Evolutionary conservation across 1,140 invertebrate species (phyloP).

Genomic region (Phymorhynchus buccinoides): DNA sequence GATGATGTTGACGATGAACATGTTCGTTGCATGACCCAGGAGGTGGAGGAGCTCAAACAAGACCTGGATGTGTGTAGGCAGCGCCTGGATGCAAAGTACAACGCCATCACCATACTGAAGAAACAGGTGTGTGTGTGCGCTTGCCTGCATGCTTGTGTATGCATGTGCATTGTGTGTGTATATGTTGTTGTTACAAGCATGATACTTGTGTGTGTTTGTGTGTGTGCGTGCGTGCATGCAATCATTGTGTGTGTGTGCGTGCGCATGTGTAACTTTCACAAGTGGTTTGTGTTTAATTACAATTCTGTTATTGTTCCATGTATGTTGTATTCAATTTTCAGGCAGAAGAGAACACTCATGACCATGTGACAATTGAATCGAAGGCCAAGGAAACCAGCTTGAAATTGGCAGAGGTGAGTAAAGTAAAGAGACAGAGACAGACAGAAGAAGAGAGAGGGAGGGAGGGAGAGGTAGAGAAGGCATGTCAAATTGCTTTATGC

Average conservation of each 20-base stretch:
- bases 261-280: not conserved
- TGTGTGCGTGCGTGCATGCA: not conserved
- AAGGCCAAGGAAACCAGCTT: conserved; percentile 31
- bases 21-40: conserved; percentile 44
- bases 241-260: not conserved
- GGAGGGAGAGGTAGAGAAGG: no score
- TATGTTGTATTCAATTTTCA: conserved; percentile 10
- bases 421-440: no score
- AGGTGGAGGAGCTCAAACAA: conserved; percentile 63
- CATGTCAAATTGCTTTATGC: no score
- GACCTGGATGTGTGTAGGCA: conserved; percentile 64
- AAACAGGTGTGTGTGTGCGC: conserved; percentile 53
- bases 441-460: no score
- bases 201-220: not conserved
- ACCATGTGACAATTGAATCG: conserved; percentile 26
- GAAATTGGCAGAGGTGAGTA: conserved; percentile 36
- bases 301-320: not conserved
- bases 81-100: conserved; percentile 64
- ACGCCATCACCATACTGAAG: conserved; percentile 61
- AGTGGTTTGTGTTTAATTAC: not conserved
- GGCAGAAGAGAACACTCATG: conserved; percentile 39
- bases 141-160: conserved; percentile 8
- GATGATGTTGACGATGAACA: not conserved
- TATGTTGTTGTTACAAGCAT: not conserved
- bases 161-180: conserved; percentile 14